These are phyloP conservation scores for Homalodisca vitripennis DNA, from an alignment of 1,140 invertebrate species.

Conservation along the genomic window DNA sequence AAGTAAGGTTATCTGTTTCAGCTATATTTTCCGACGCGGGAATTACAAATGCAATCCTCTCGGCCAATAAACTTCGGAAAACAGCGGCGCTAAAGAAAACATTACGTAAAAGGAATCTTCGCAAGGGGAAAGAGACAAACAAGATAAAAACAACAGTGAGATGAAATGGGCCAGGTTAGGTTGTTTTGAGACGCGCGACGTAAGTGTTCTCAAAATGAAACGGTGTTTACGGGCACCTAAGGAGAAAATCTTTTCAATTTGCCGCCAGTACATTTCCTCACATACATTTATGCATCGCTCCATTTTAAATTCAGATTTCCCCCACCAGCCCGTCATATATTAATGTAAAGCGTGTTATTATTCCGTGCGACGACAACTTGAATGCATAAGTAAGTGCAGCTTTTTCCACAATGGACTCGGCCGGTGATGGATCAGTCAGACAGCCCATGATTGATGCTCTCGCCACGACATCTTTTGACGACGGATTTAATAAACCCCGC, in stretches of 20 bases:
- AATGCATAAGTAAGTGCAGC: constrained; percentile 52
- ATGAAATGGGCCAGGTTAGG: constrained; percentile 10
- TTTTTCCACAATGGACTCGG: constrained; percentile 34
- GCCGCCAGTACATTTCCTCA: constrained; percentile 32
- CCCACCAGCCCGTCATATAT: constrained; percentile 49
- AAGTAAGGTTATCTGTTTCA: too few species aligned
- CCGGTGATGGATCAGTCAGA: constrained; percentile 38
- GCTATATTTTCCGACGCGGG: too few species aligned
- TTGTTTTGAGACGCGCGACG: constrained; percentile 13
- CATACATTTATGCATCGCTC: constrained; percentile 42
- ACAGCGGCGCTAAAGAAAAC: constrained; percentile 11
- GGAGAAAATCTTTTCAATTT: constrained; percentile 28
- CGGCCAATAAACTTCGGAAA: background rate
- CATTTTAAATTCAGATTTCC: constrained; percentile 45
- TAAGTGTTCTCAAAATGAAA: constrained; percentile 19
- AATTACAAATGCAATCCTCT: background rate
- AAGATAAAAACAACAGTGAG: constrained; percentile 16
- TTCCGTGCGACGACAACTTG: constrained; percentile 53
- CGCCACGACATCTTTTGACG: constrained; percentile 34
- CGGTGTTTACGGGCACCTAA: constrained; percentile 23
- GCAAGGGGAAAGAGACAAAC: constrained; percentile 5
- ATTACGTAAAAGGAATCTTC: background rate
- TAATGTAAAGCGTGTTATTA: constrained; percentile 56
- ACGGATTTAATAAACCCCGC: constrained; percentile 39
- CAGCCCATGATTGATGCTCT: constrained; percentile 38